Base-by-base conservation (phyloP, 2,888 invertebrate species). In the Apodemia hepburni region DNA sequence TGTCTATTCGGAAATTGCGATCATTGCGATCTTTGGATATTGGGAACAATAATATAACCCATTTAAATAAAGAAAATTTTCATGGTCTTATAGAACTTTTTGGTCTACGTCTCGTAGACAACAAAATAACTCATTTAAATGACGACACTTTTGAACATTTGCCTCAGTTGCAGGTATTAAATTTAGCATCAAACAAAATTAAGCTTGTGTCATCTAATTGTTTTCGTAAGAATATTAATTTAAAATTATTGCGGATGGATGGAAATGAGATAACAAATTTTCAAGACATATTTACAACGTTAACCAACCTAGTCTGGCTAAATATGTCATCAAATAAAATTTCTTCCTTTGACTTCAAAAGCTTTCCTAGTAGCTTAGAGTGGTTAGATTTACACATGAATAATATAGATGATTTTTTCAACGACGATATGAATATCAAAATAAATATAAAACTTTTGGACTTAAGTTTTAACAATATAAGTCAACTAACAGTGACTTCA, bases 331-430 rank as follows among this genome's bases (percentile, higher is more conserved):
- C 95, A 75, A 97, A 97, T 84, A 94, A 93, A 81, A 92, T 97
- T 69, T 84, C 92, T 54, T 94, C 94, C 90, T 96, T 96, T 77
- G 96, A 96, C 83, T 97, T 96, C 75, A 94, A 94, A 73, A 93
- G 95, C 78, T 93, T 97, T 69, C 97, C 97, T 17, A 80, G 89
- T 18, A 95, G 94, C 71, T 91, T 97, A 65, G 95, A 95, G 76
- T 96, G 95, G 95, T 87, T 97, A 69, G 96, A 96, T 82, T 93
- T 96, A 80, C 96, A 96, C 81, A 93, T 94, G 77, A 97, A 97
- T 85, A 92, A 93, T 77, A 94, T 97, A 69, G 88, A 92, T 68
- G 93, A 92, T 71, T 94, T 90, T 92, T 67, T 69, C 27, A 94
- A 82, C 82, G 94, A 83, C 75, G 93, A 82, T 82, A 93, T 85